Evolutionary conservation across 2,888 invertebrate species (phyloP), one percentile per base, ranked within the genome.

Genomic region (Aporophyla lueneburgensis): DNA sequence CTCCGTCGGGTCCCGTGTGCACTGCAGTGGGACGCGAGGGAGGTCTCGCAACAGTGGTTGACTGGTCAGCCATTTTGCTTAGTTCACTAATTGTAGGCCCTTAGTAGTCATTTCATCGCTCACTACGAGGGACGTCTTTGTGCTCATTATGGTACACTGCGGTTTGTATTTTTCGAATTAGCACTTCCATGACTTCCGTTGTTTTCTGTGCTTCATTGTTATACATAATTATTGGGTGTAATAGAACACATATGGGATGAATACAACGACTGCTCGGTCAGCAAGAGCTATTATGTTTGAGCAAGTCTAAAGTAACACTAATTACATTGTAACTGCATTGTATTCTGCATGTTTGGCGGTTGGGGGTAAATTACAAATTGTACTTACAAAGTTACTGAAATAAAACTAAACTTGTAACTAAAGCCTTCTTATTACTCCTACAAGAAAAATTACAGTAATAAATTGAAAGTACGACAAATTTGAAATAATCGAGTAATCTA

Each of bases 101-200:
- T 92, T 90, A 88, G 93, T 94, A 94, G 93, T 95, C 91, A 94
- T 95, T 96, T 95, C 94, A 94, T 94, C 94, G 96, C 92, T 91
- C 88, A 88, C 91, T 92, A 90, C 90, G 90, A 92, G 92, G 90
- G 93, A 92, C 93, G 93, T 94, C 94, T 95, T 92, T 94, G 89
- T 92, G 91, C 93, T 94, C 93, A 94, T 95, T 95, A 93, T 84
- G 80, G 81, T 79, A 80, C 88, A 87, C 87, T 95, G 96, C 91
- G 96, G 96, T 96, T 95, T 94, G 91, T 95, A 93, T 93, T 96
- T 96, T 95, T 95, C 96, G 93, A 96, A 96, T 96, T 96, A 96
- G 93, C 96, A 96, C 96, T 95, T 95, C 92, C 91, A 93, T 92
- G 89, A 91, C 91, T 95, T 95, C 95, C 94, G 94, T 92, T 94